These are phyloP conservation scores for Seriola dumerili DNA, from an alignment of 2,113 vertebrate species.

Conservation along the genomic window DNA sequence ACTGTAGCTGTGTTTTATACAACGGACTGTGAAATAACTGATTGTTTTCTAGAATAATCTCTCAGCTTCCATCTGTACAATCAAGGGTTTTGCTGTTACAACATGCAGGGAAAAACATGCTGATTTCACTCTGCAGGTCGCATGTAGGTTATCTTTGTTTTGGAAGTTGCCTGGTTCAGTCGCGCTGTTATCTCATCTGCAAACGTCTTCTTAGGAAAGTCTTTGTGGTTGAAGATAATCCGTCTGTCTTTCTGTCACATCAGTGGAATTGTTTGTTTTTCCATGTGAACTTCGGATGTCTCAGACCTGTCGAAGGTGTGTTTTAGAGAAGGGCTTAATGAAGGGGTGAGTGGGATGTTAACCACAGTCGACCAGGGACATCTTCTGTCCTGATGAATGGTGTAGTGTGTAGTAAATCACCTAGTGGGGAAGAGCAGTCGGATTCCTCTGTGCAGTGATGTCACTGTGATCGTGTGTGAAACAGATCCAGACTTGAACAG, in stretches of 20 bases:
- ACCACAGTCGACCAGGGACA: constrained; percentile 51
- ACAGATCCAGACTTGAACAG: constrained; percentile 87
- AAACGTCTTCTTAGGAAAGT: constrained; percentile 17
- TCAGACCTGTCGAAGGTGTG: constrained; percentile 29
- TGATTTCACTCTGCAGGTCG: background rate
- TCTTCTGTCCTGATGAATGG: constrained; percentile 74
- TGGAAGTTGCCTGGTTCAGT: constrained; percentile 13
- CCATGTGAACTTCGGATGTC: background rate
- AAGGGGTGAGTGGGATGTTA: constrained; percentile 71
- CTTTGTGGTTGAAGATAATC: background rate
- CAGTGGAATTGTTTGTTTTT: constrained; percentile 47
- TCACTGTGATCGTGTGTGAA: constrained; percentile 78
- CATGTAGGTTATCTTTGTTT: constrained; percentile 16
- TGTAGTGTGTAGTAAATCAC: constrained; percentile 79
- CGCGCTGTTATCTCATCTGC: constrained; percentile 14
- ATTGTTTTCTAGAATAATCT: background rate
- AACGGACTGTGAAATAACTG: background rate
- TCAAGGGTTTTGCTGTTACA: constrained; percentile 4
- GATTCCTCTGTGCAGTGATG: constrained; percentile 84
- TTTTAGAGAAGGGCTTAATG: constrained; percentile 68
- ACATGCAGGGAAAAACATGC: background rate
- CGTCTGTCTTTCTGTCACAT: no score
- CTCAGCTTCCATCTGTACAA: background rate
- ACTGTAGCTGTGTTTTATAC: background rate
- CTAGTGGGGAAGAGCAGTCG: constrained; percentile 60